Percentiles rank a stretch among this genome's conserved stretches.
phyloP scores from a whole-genome alignment of 2,113 vertebrate genomes.

The Oreotrochilus melanogaster region DNA sequence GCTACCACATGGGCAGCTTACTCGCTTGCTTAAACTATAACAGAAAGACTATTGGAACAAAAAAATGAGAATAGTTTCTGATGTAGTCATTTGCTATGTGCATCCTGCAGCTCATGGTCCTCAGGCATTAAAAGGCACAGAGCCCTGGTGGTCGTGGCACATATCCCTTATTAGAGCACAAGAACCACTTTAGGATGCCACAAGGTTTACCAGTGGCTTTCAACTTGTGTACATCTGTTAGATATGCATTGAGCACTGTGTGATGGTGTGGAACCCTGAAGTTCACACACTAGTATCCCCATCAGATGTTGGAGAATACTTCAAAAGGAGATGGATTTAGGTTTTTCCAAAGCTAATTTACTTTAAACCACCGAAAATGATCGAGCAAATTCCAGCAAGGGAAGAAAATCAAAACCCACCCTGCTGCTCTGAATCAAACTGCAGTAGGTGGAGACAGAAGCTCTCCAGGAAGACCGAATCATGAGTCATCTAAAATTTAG shows the following conservation, averaged over 20 bases:
- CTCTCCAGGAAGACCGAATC: neutral
- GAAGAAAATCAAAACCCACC: neutral
- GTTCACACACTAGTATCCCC: neutral
- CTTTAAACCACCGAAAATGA: neutral
- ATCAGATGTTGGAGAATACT: neutral
- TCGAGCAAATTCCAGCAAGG: neutral
- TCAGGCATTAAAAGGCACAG: neutral
- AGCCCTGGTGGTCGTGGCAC: neutral
- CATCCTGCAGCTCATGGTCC: neutral
- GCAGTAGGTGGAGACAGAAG: neutral
- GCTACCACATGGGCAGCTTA: neutral
- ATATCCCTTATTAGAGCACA: neutral
- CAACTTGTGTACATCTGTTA: neutral
- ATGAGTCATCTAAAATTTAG: neutral
- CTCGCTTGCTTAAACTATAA: neutral
- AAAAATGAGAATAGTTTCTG: neutral
- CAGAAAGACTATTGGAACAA: neutral
- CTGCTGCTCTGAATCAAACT: neutral
- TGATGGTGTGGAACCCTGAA: neutral
- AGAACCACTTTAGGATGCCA: neutral
- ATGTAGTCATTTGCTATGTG: neutral
- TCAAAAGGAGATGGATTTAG: neutral
- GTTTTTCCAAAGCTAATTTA: neutral
- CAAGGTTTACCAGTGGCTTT: neutral
- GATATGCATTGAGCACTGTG: neutral